Evolutionary conservation across 2,888 invertebrate species (phyloP), one percentile per base, ranked within the genome.

Genomic region (Drosophila pegasa): DNA sequence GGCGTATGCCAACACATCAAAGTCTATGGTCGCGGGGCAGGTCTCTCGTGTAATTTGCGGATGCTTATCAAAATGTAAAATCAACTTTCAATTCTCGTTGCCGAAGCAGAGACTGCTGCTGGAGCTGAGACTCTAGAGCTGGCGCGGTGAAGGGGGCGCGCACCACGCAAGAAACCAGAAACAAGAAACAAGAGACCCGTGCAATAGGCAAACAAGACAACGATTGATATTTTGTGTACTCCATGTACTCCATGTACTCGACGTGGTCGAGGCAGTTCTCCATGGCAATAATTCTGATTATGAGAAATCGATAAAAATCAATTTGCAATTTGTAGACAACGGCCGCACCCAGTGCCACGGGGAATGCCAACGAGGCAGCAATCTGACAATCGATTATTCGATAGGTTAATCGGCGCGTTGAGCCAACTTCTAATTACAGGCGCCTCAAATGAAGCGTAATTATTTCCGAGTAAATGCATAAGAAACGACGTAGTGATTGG

Each of bases 281-380:
- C 51, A 27, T 63, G 65, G 70, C 78, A 80, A 80, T 87, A 70
- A 78, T 79, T 82, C 68, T 78, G 88, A 86, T 86, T 84, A 88
- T 80, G 72, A 67, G 72, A 78, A 71, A 80, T 87, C 88, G 87
- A 85, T 88, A 88, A 88, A 84, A 85, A 85, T 88, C 88, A 85
- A 85, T 88, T 86, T 80, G 78, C 84, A 83, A 83, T 85, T 88
- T 88, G 86, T 76, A 73, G 81, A 78, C 85, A 76, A 60, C 47
- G 38, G 60, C 67, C 80, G 74, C 86, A 73, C 82, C 82, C 79
- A 75, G 16, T 9, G 55, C 12, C 41, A 25, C 22, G 35, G 20
- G 29, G 40, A 40, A 54, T 40, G 29, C 35, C 56, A 56, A 41
- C 22, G 18, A 12, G 35, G 4, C 38, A 47, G 33, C 41, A 43